Percentiles rank a stretch among this genome's conserved stretches.
Conservation (phyloP, 2,888 invertebrate species). For the Dioctria rufipes region DNA sequence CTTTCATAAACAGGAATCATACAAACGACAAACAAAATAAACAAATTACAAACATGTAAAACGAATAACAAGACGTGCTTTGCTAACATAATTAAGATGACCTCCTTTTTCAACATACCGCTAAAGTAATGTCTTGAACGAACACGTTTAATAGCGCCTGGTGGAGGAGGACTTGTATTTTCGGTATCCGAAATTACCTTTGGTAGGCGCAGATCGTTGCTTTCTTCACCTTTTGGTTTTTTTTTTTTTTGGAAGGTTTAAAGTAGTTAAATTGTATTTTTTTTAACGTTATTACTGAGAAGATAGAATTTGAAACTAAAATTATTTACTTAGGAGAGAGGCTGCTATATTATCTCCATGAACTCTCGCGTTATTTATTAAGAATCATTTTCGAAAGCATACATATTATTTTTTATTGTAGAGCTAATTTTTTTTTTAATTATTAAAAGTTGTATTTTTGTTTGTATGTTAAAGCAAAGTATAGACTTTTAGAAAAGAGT, state of each 20-base stretch:
- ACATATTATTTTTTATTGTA: not conserved
- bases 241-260: conserved; percentile 4
- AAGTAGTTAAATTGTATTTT: not conserved
- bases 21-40: not conserved
- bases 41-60: not conserved
- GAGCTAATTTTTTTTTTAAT: not conserved
- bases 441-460: not conserved
- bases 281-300: not conserved
- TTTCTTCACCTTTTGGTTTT: conserved; percentile 65
- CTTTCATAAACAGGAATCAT: not conserved
- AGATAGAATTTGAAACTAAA: not conserved
- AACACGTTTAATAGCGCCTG: conserved; percentile 66
- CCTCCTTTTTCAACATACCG: conserved; percentile 64
- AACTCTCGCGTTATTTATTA: no score
- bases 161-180: conserved; percentile 65
- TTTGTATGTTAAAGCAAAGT: not conserved
- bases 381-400: not conserved
- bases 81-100: not conserved
- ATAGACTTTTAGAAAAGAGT: not conserved
- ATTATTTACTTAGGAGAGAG: not conserved
- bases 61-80: not conserved
- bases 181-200: conserved; percentile 69
- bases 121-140: conserved; percentile 71
- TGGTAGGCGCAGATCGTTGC: conserved; percentile 65
- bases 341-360: not conserved